Evolutionary conservation across 1,140 invertebrate genomes (phyloP), one percentile per base, ranked within the genome.

Genomic region (Trissolcus basalis): DNA sequence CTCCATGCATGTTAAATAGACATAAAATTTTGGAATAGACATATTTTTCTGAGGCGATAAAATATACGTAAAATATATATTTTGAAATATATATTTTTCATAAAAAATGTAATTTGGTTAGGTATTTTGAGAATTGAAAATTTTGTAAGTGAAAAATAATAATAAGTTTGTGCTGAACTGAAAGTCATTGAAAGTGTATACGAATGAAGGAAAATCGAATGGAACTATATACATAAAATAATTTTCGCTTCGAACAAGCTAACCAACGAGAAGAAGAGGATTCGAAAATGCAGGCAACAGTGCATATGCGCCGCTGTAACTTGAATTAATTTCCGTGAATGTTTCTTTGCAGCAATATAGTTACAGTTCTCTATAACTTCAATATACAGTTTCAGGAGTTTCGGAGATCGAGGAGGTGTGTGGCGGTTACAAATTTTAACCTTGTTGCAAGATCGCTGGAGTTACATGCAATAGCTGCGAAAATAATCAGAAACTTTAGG

Each of bases 361-460:
- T 73, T 72, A 60, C 69, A 60, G 48, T 72, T 67, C 70, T 67
- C 55, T 73, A 73, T 73, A 73, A 73, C 70, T 73, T 73, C 56
- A 67, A 74, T 74, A 67, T 61, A 67, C 70, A 74, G 70, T 74
- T 74, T 64, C 60, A 27, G 16, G 59, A 72, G 69, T 72, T 72
- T 64, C 69, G 19, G 19, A 27, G 19, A 72, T 72, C 60, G 54
- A 61, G 60, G 35, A 65, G 69, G 60, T 41, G 60, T 27, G 19
- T 41, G 60, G 69, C 43, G 48, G 69, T 72, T 72, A 72, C 60
- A 65, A 72, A 72, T 72, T 72, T 72, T 64, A 72, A 65, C 69
- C 69, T 72, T 54, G 60, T 72, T 72, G 53, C 69, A 33, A 53
- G 69, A 72, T 64, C 60, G 19, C 19, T 59, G 47, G 53, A 72